Evolutionary conservation across 2,888 invertebrate genomes (phyloP).

Genomic region (Oxytorus armatus): DNA sequence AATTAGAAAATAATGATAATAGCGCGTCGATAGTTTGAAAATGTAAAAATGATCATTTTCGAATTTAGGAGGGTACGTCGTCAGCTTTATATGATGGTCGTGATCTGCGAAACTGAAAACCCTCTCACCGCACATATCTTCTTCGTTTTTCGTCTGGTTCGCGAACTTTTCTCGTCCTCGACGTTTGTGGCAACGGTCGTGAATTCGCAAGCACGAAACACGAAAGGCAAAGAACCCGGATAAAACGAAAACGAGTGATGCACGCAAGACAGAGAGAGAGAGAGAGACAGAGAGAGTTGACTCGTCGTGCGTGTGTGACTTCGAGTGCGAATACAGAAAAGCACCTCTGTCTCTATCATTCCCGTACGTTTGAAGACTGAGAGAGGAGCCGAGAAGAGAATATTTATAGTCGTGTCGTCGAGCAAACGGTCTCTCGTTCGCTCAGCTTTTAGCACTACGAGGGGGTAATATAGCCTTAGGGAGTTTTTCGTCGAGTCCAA

Average conservation of each 20-base stretch:
- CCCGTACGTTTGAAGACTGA: constrained; percentile 63
- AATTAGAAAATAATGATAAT: background rate
- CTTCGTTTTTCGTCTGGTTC: constrained; percentile 67
- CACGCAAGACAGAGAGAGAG: constrained; percentile 41
- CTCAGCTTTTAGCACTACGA: constrained; percentile 49
- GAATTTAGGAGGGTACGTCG: background rate
- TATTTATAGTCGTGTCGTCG: constrained; percentile 79
- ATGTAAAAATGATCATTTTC: background rate
- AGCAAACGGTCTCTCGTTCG: constrained; percentile 63
- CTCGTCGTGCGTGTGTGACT: constrained; percentile 45
- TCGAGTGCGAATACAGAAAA: constrained; percentile 56
- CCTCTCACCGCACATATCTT: constrained; percentile 33
- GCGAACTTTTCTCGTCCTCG: constrained; percentile 66
- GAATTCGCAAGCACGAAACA: constrained; percentile 47
- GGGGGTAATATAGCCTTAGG: constrained; percentile 44
- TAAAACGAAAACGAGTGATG: constrained; percentile 44
- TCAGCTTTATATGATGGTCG: constrained; percentile 33
- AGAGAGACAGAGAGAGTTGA: constrained; percentile 50
- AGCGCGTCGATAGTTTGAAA: background rate
- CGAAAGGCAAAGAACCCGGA: constrained; percentile 41
- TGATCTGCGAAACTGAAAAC: constrained; percentile 52
- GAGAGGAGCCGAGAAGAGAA: constrained; percentile 71
- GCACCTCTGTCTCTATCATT: constrained; percentile 27
- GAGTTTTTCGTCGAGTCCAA: constrained; percentile 33
- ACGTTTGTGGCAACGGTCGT: constrained; percentile 45